These are phyloP conservation scores for Peromyscus leucopus DNA, from an alignment of 2,113 vertebrate species.

Conservation along the genomic window DNA sequence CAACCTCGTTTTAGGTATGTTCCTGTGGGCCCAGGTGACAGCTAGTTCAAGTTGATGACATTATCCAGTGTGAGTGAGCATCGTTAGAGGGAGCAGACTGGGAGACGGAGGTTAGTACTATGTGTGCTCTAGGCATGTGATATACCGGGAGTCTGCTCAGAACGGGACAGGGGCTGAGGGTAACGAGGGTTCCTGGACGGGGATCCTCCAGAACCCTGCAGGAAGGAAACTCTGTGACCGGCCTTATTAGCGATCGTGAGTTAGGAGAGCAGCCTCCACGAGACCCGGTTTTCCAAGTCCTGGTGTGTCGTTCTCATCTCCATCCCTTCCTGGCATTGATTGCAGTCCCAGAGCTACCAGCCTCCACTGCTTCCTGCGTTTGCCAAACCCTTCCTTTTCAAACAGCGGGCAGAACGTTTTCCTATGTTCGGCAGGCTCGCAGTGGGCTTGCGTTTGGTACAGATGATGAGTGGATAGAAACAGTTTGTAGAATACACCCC, in stretches of 20 bases:
- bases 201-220: background rate
- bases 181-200: background rate
- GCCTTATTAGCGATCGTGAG: background rate
- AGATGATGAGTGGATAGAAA: background rate
- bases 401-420: background rate
- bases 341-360: background rate
- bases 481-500: background rate
- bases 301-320: background rate
- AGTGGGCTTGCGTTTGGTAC: background rate
- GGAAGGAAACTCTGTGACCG: background rate
- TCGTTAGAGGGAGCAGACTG: background rate
- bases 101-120: background rate
- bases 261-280: background rate
- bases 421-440: fast-evolving
- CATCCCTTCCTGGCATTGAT: background rate
- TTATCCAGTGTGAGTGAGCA: background rate
- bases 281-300: background rate
- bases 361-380: background rate
- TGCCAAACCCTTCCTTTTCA: background rate
- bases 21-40: background rate
- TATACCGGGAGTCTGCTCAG: background rate
- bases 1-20: background rate
- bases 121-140: background rate
- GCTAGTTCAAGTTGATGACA: background rate
- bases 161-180: background rate